A percentile compares a stretch with the other conserved stretches of the same genome.
Conservation (phyloP, 2,113 vertebrate species). For the Octodon degus region DNA sequence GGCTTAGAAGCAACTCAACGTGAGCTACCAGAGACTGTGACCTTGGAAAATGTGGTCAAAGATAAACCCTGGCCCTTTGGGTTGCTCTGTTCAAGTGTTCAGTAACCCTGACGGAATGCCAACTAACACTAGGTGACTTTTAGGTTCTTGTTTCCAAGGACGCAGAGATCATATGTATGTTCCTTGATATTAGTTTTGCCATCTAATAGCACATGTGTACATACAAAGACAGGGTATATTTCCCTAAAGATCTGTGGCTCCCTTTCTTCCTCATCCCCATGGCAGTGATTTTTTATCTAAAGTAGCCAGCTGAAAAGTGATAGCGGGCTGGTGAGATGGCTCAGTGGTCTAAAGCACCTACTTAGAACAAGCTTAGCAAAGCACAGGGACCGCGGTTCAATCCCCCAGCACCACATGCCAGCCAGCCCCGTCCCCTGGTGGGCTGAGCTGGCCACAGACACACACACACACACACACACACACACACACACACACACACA, state of each 20-base stretch:
- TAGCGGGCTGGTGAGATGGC: too few species aligned
- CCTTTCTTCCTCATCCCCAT: not conserved
- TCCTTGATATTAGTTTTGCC: not conserved
- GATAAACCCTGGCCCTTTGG: not conserved
- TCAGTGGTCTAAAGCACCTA: too few species aligned
- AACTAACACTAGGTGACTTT: not conserved
- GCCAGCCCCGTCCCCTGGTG: too few species aligned
- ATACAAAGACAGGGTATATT: too few species aligned
- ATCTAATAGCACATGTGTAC: not conserved
- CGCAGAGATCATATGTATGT: not conserved
- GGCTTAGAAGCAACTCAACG: not conserved
- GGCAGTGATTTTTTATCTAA: not conserved
- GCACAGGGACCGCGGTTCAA: too few species aligned
- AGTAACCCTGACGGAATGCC: not conserved
- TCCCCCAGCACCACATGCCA: too few species aligned
- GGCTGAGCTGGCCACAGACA: too few species aligned
- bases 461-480: too few species aligned
- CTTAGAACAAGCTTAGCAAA: too few species aligned
- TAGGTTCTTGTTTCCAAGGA: not conserved
- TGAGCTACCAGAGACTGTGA: not conserved
- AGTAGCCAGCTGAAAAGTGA: too few species aligned
- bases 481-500: too few species aligned
- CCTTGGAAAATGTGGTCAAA: not conserved
- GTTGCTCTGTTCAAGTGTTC: not conserved
- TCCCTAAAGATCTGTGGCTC: not conserved